A percentile compares a stretch with the other conserved stretches of the same genome.
Conservation (phyloP, 2,113 vertebrate species). For the Ranitomeya imitator region DNA sequence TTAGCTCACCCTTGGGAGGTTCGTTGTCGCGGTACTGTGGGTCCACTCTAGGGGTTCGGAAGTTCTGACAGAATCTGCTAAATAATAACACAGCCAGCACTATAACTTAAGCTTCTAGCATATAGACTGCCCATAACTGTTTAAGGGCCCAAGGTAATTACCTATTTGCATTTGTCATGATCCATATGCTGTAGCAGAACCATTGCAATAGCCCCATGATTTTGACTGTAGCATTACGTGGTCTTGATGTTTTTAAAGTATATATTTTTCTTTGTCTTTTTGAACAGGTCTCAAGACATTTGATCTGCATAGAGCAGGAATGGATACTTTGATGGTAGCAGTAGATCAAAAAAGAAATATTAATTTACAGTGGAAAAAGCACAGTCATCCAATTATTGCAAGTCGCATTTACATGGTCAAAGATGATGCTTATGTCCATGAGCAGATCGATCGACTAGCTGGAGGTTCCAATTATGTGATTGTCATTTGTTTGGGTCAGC, state of each 20-base stretch:
- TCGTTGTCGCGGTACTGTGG: too few species aligned
- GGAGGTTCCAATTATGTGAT: constrained; percentile 12
- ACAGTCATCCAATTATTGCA: constrained; percentile 45
- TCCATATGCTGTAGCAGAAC: background rate
- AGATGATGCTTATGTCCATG: constrained; percentile 14
- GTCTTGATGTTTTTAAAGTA: too few species aligned
- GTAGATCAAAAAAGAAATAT: constrained; percentile 60
- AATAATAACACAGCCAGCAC: too few species aligned
- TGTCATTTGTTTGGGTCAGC: constrained; percentile 43
- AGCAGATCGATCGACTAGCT: constrained; percentile 41
- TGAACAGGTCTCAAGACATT: background rate
- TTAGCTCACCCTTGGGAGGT: too few species aligned
- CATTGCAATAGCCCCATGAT: too few species aligned
- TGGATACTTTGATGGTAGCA: constrained; percentile 51
- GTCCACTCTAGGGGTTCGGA: too few species aligned
- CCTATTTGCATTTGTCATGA: too few species aligned
- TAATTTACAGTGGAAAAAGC: constrained; percentile 43
- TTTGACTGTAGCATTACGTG: too few species aligned
- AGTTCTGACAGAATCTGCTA: too few species aligned
- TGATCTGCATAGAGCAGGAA: constrained; percentile 47
- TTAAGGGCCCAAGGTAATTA: too few species aligned
- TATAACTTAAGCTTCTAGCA: too few species aligned
- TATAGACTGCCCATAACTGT: too few species aligned
- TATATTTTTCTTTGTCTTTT: background rate
- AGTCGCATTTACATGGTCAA: constrained; percentile 16